Evolutionary conservation across 2,113 vertebrate species (phyloP).

Genomic region (Pseudopodoces humilis): DNA sequence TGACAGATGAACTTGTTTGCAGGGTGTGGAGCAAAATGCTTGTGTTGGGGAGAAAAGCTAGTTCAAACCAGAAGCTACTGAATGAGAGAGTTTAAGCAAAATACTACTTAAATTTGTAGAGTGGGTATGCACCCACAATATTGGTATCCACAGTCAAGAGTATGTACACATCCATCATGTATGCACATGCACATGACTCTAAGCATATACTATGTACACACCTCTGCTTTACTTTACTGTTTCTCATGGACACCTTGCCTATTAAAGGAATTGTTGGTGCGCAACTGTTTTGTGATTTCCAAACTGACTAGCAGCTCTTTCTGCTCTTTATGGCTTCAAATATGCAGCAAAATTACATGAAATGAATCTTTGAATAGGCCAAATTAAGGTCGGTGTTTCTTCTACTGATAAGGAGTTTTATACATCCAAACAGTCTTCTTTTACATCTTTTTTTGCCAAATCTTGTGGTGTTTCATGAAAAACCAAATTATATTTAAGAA

Average conservation of each 20-base stretch:
- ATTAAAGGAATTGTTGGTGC: constrained; percentile 31
- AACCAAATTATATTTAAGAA: constrained; percentile 67
- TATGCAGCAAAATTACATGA: constrained; percentile 62
- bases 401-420: constrained; percentile 73
- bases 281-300: constrained; percentile 23
- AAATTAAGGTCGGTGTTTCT: constrained; percentile 68
- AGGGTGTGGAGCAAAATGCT: background rate
- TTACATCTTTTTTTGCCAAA: constrained; percentile 73
- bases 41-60: background rate
- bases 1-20: background rate
- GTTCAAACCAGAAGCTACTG: constrained; percentile 2
- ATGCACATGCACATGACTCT: constrained; percentile 9
- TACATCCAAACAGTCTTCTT: constrained; percentile 72
- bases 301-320: constrained; percentile 49
- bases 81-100: constrained; percentile 3
- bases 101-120: background rate
- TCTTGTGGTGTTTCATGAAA: constrained; percentile 72
- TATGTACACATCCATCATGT: constrained; percentile 1
- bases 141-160: background rate
- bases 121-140: background rate
- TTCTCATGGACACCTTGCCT: constrained; percentile 38
- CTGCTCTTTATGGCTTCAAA: constrained; percentile 64
- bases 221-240: constrained; percentile 43
- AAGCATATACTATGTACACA: constrained; percentile 39
- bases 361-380: constrained; percentile 56